A percentile compares a stretch with the other conserved stretches of the same genome.
Evolutionary conservation across 53 echinoderm and acorn worm species (phyloP).

Genomic region (Paracentrotus lividus): DNA sequence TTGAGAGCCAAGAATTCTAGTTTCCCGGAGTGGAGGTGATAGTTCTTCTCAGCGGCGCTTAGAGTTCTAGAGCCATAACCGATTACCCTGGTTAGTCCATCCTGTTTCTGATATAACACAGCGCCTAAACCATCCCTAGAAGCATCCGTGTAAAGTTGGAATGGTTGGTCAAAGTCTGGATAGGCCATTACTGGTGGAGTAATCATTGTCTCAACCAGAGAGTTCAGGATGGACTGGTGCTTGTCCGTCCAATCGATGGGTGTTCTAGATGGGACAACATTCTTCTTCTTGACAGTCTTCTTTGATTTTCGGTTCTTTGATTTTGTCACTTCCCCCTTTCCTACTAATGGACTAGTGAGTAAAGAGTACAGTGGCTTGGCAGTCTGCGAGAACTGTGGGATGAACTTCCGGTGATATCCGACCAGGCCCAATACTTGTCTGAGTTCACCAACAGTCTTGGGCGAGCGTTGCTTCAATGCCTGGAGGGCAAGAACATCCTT

Average conservation of each 20-base stretch:
- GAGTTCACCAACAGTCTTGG: constrained; percentile 72
- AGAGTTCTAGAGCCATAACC: constrained; percentile 75
- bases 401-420: constrained; percentile 72
- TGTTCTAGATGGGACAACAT: constrained; percentile 29
- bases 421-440: constrained; percentile 73
- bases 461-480: constrained; percentile 53
- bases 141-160: constrained; percentile 67
- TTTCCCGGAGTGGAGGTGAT: constrained; percentile 74
- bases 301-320: background rate
- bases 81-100: constrained; percentile 75
- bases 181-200: constrained; percentile 70
- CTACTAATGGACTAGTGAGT: background rate
- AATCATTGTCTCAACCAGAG: constrained; percentile 8
- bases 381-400: constrained; percentile 68
- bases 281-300: constrained; percentile 8
- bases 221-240: constrained; percentile 36
- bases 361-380: constrained; percentile 75
- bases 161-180: background rate
- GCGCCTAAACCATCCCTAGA: constrained; percentile 76
- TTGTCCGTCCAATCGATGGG: constrained; percentile 30
- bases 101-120: constrained; percentile 79
- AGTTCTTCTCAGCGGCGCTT: constrained; percentile 71
- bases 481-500: constrained; percentile 68
- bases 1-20: constrained; percentile 69
- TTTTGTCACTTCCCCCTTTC: background rate